phyloP scores from a whole-genome alignment of 2,113 vertebrate species.

The Corydoras sp. region DNA sequence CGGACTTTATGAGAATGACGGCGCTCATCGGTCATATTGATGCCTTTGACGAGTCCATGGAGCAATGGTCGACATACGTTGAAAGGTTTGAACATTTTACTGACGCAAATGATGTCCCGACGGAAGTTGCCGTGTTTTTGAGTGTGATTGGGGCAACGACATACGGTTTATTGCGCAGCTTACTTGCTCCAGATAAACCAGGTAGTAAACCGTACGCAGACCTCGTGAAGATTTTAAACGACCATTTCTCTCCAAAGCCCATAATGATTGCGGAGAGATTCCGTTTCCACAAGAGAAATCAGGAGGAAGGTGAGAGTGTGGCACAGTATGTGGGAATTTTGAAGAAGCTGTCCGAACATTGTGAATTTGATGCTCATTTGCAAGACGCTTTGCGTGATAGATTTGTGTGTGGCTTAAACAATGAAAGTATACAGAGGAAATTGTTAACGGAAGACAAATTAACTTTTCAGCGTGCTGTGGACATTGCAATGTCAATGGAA shows the following conservation, averaged over 20 bases:
- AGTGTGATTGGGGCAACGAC: too few species aligned
- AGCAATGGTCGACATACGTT: not conserved
- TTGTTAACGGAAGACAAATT: not conserved
- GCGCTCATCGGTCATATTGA: not conserved
- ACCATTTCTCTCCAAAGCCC: conserved; percentile 12
- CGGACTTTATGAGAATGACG: not conserved
- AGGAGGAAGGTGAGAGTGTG: not conserved
- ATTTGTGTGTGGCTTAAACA: not conserved
- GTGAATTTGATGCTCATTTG: conserved; percentile 1
- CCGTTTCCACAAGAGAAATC: not conserved
- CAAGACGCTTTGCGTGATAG: not conserved
- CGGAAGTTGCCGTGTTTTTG: not conserved
- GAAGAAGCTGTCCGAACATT: not conserved
- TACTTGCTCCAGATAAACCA: not conserved
- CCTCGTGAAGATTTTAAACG: not conserved
- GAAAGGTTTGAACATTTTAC: conserved; percentile 24
- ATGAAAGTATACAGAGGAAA: not conserved
- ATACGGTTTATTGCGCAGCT: conserved; percentile 1
- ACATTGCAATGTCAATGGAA: not conserved
- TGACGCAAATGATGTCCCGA: not conserved
- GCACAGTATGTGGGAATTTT: not conserved
- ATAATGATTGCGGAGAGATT: conserved; percentile 8
- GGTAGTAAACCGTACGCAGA: conserved; percentile 1
- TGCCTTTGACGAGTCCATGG: not conserved
- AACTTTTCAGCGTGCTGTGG: not conserved